Evolutionary conservation across 2,888 invertebrate genomes (phyloP).

Genomic region (Eurytoma adleriae): DNA sequence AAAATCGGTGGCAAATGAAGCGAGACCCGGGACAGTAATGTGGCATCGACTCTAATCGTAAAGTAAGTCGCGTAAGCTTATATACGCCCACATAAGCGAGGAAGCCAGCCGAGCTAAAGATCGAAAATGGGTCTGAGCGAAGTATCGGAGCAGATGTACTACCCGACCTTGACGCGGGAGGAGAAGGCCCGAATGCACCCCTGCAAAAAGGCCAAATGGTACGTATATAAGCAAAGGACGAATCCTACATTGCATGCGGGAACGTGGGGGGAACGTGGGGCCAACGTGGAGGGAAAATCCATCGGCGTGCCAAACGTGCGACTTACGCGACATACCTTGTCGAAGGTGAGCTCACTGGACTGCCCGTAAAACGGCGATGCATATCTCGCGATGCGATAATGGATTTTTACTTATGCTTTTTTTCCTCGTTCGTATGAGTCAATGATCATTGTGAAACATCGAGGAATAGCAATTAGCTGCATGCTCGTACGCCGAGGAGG

Average conservation of each 20-base stretch:
- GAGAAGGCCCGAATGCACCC: conserved; percentile 72
- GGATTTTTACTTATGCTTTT: background rate
- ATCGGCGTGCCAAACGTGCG: background rate
- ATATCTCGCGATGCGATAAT: background rate
- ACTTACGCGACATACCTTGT: no score
- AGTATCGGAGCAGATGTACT: conserved; percentile 66
- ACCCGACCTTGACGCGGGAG: conserved; percentile 69
- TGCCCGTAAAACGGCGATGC: background rate
- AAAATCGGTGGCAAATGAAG: no score
- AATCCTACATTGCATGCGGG: no score
- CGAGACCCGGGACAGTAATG: no score
- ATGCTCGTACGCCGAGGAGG: conserved; percentile 9
- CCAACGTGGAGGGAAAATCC: conserved; percentile 6
- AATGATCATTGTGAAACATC: background rate
- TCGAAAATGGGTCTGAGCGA: conserved; percentile 62
- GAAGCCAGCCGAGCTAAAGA: background rate
- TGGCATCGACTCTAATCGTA: background rate
- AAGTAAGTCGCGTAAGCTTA: background rate
- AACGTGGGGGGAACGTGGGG: background rate
- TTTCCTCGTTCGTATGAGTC: background rate
- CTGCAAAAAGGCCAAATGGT: conserved; percentile 71
- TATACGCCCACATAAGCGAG: background rate
- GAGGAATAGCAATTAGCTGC: conserved; percentile 43
- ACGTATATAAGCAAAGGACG: conserved; percentile 56
- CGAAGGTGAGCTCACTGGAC: no score